These are phyloP conservation scores for Mus spicilegus DNA, from an alignment of 2,113 vertebrate species.

Conservation along the genomic window DNA sequence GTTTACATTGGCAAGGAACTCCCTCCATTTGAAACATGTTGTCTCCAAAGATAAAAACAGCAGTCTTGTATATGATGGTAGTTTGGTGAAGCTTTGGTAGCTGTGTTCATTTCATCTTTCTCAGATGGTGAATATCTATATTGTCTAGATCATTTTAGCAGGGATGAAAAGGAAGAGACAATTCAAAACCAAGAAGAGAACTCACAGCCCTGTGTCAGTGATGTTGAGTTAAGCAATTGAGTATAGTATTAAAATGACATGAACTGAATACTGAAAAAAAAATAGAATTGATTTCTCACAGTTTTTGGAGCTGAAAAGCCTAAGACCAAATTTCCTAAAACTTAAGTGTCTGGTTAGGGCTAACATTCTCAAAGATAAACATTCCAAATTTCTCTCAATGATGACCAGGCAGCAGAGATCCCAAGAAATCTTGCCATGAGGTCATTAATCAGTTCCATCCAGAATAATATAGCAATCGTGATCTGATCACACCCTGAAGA, in stretches of 20 bases:
- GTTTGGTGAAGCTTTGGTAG: background rate
- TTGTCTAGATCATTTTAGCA: background rate
- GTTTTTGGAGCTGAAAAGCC: background rate
- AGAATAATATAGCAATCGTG: background rate
- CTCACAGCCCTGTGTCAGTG: accelerated
- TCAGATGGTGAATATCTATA: background rate
- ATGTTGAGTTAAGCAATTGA: background rate
- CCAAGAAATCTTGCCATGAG: background rate
- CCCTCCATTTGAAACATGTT: background rate
- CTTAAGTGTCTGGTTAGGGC: background rate
- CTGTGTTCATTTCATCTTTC: background rate
- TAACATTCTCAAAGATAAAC: background rate
- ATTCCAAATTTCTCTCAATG: background rate
- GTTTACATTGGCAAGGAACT: accelerated
- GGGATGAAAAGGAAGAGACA: background rate
- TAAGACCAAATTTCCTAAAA: background rate
- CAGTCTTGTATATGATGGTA: background rate
- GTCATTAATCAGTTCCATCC: background rate
- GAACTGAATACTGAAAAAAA: background rate
- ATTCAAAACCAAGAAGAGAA: background rate
- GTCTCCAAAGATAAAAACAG: background rate
- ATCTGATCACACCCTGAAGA: background rate
- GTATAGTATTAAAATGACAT: background rate
- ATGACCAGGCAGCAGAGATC: background rate
- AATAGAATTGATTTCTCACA: background rate